Evolutionary conservation across 2,797 vertebrate genomes (phyloP), one percentile per base, ranked within the genome.

Genomic region (Sebastes steindachneri): DNA sequence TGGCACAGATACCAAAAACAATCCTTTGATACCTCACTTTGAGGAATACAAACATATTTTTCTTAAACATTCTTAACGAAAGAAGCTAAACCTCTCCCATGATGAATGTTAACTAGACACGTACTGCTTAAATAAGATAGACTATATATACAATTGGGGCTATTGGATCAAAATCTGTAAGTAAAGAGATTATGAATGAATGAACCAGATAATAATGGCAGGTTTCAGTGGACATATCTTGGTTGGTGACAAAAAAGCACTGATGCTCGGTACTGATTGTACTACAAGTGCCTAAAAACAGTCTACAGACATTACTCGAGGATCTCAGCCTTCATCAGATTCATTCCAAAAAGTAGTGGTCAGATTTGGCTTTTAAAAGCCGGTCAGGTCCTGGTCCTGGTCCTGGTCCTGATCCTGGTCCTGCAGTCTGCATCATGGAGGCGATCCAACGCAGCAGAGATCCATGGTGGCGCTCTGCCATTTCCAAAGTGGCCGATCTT

Each of bases 401-500:
- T 77, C 60, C 48, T 74, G 41, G 15, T 17, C 60, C 48, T 74
- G 45, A 2, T n/a, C 45, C 45, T 51, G 69, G 64, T 77, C 62
- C 48, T 75, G 70, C 73, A 85, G 75, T 60, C 67, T 65, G 75
- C 77, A 76, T 63, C 45, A 7, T 85, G 82, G 85, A 87, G 81
- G 31, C 17, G 41, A 62, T 88, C 83, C 91, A 88, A 51, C 33
- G 9, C 82, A 77, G 79, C 77, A 41, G 7, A 72, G 74, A 77
- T 88, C 85, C 86, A 89, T 64, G 21, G 80, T 86, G 92, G 89
- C 86, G 53, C 77, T 68, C 69, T 68, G 88, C 92, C 92, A 91
- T 76, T 28, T 72, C 72, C 62, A 86, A 37, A 87, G 80, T 86
- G 62, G 83, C 79, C 58, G 53, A 75, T 82, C 86, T 71, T 82